These are phyloP conservation scores for Neoniphon sammara DNA, from an alignment of 2,797 vertebrate genomes.

Conservation along the genomic window DNA sequence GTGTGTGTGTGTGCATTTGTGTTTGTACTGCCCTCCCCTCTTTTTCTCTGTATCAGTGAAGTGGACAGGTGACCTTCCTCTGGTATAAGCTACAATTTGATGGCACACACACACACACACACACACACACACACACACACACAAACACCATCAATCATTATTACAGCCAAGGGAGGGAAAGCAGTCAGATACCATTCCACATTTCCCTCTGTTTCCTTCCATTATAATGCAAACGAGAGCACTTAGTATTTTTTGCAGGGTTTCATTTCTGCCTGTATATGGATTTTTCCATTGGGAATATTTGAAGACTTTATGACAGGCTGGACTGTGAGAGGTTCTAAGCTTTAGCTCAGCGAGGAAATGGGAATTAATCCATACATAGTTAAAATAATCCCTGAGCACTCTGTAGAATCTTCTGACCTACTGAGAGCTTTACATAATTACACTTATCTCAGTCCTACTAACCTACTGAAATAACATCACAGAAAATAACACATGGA, in stretches of 20 bases:
- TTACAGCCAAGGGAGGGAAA: conserved; percentile 46
- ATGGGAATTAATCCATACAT: conserved; percentile 48
- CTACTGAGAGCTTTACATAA: conserved; percentile 50
- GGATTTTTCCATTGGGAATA: conserved; percentile 28
- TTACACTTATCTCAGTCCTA: conserved; percentile 39
- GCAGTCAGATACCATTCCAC: conserved; percentile 39
- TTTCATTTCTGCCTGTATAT: conserved; percentile 34
- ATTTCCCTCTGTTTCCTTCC: conserved; percentile 49
- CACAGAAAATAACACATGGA: conserved; percentile 11
- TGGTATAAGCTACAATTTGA: conserved; percentile 42
- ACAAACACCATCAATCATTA: conserved; percentile 58
- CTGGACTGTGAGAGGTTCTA: conserved; percentile 33
- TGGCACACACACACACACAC: conserved; percentile 22
- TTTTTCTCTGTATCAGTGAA: conserved; percentile 36
- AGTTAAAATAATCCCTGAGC: conserved; percentile 51
- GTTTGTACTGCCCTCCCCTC: conserved; percentile 18
- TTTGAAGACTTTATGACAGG: conserved; percentile 43
- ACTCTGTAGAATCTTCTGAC: conserved; percentile 34
- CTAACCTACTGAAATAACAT: conserved; percentile 54
- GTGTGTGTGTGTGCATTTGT: conserved; percentile 19
- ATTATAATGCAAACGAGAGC: conserved; percentile 51
- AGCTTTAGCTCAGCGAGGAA: conserved; percentile 40
- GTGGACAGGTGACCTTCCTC: conserved; percentile 68
- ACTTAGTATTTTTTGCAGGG: conserved; percentile 38
- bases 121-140: conserved; percentile 22